These are phyloP conservation scores for Entosphenus tridentatus DNA, from an alignment of 2,113 vertebrate species.

Conservation along the genomic window DNA sequence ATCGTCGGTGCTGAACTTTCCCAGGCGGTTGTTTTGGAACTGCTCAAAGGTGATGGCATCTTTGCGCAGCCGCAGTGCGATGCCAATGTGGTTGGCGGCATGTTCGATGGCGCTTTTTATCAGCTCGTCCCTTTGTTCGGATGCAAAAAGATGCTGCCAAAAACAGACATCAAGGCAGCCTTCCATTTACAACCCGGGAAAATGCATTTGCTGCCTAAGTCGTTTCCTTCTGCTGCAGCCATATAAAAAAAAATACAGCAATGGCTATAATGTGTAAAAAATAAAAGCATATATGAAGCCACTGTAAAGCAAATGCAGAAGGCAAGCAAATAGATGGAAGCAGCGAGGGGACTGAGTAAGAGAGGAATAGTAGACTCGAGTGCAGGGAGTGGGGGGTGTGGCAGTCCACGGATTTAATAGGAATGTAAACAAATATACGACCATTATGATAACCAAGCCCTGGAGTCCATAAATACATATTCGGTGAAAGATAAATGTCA, in stretches of 20 bases:
- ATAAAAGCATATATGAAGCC: no score
- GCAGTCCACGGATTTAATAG: no score
- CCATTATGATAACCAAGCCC: no score
- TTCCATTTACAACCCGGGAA: neutral
- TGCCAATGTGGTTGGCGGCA: conserved; percentile 82
- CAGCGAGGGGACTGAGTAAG: no score
- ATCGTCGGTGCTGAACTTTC: conserved; percentile 85
- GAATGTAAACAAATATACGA: no score
- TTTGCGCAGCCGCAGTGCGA: conserved; percentile 56
- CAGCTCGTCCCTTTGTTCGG: conserved; percentile 81
- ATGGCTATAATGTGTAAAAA: neutral
- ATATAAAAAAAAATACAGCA: neutral
- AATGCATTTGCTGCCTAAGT: neutral
- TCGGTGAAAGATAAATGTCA: no score
- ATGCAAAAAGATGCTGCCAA: conserved; percentile 75
- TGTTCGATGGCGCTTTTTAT: conserved; percentile 86
- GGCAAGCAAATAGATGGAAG: no score
- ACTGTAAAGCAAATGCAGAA: no score
- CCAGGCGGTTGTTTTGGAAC: conserved; percentile 59
- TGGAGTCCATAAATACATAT: no score
- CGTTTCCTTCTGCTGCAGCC: neutral
- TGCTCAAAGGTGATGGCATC: conserved; percentile 58
- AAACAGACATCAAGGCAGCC: conserved; percentile 2
- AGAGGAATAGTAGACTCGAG: no score
- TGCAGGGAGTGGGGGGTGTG: no score